Evolutionary conservation across 64 coral and sea anemone genomes (phyloP).

Genomic region (Anthopleura sola): DNA sequence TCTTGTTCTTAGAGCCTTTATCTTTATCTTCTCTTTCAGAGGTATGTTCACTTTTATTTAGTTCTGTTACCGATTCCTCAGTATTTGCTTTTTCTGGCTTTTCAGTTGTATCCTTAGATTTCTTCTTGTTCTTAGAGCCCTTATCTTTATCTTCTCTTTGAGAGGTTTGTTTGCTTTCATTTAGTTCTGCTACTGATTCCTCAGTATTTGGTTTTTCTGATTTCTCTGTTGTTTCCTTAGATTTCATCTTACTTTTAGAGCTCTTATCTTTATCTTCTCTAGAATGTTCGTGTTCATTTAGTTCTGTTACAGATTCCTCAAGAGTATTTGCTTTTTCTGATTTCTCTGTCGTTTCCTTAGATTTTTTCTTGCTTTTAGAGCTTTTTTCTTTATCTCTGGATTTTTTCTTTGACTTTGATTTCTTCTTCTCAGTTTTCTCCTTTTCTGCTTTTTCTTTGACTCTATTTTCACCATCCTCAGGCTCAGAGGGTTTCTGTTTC

Average conservation of each 20-base stretch:
- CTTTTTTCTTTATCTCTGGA: background rate
- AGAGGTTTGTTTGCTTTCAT: background rate
- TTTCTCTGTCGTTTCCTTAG: background rate
- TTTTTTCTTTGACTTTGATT: background rate
- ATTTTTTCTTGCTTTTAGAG: background rate
- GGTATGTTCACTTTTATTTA: background rate
- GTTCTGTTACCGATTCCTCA: background rate
- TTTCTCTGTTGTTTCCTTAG: background rate
- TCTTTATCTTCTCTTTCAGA: too few species aligned
- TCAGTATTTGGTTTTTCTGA: background rate
- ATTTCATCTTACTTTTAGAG: background rate
- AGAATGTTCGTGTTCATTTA: background rate
- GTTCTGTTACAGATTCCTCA: background rate
- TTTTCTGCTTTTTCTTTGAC: background rate
- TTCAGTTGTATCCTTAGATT: too few species aligned
- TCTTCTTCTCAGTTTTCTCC: background rate
- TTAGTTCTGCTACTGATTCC: background rate
- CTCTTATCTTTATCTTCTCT: background rate
- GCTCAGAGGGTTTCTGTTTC: slow-evolving; percentile 33
- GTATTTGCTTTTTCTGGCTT: too few species aligned
- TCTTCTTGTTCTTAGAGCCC: too few species aligned
- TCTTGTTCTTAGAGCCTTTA: too few species aligned
- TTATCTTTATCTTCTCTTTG: too few species aligned
- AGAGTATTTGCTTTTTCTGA: background rate
- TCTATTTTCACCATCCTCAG: background rate